Percentiles rank a stretch among this genome's conserved stretches.
Evolutionary conservation across 2,113 vertebrate species (phyloP).

Genomic region (Gavialis gangeticus): DNA sequence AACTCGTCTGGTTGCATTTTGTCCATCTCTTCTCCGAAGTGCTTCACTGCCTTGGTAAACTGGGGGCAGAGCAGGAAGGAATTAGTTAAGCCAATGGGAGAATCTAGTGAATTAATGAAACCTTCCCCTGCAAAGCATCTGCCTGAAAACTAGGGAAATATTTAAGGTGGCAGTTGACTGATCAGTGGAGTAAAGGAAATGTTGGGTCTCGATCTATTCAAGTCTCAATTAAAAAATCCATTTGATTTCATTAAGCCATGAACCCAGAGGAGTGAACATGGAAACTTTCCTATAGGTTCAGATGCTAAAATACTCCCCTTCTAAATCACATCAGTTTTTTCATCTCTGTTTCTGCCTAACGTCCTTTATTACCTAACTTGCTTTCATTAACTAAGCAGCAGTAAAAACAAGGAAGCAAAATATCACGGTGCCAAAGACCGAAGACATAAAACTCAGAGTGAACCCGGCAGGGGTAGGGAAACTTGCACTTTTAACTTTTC

Average conservation of each 20-base stretch:
- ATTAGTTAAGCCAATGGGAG: neutral
- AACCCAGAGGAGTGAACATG: neutral
- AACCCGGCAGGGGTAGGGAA: constrained; percentile 77
- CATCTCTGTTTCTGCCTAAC: constrained; percentile 48
- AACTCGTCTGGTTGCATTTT: constrained; percentile 98
- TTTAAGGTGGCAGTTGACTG: rapidly evolving
- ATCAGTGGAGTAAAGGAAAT: neutral
- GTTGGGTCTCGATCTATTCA: neutral
- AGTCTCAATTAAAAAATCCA: neutral
- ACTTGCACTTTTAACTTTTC: constrained; percentile 77
- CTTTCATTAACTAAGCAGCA: constrained; percentile 75
- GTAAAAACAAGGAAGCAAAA: constrained; percentile 79
- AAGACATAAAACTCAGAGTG: constrained; percentile 78
- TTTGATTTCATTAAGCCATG: neutral
- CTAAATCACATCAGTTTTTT: neutral
- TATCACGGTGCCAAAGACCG: constrained; percentile 22
- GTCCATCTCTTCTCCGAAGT: constrained; percentile 93
- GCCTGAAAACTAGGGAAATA: neutral
- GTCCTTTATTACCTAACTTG: neutral
- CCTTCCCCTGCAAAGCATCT: rapidly evolving
- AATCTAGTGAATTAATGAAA: rapidly evolving
- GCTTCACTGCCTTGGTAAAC: constrained; percentile 93
- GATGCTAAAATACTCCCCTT: neutral
- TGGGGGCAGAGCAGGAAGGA: constrained; percentile 56
- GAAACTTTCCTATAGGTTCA: neutral